These are phyloP conservation scores for Cydia splendana DNA, from an alignment of 1,140 invertebrate genomes.

Conservation along the genomic window DNA sequence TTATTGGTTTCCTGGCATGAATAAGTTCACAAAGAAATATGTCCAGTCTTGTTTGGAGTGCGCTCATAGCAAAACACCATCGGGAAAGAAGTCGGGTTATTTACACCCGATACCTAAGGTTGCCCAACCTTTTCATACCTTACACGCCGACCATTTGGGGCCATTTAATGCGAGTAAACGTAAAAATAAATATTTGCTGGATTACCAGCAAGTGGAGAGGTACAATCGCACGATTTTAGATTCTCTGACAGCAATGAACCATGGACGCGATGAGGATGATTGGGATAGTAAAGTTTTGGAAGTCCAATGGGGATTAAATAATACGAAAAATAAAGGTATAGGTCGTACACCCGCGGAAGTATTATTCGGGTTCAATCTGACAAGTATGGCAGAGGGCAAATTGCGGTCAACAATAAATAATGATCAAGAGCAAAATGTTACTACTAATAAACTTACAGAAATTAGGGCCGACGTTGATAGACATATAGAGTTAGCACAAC, in stretches of 20 bases:
- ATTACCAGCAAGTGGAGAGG: too few relatives aligned
- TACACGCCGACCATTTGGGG: conserved; percentile 25
- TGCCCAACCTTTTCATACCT: conserved; percentile 20
- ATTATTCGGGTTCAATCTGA: conserved; percentile 1
- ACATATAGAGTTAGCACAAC: not conserved
- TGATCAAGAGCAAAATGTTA: not conserved
- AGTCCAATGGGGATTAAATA: conserved; percentile 27
- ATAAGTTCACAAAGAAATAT: conserved; percentile 35
- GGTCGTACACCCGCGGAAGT: conserved; percentile 12
- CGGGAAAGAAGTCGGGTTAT: conserved; percentile 31
- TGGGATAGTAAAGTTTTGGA: conserved; percentile 22
- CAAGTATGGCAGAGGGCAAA: conserved; percentile 18
- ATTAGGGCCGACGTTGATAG: not conserved
- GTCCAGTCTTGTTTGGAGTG: conserved; percentile 36
- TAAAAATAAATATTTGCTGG: conserved; percentile 19
- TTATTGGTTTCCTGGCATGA: conserved; percentile 40
- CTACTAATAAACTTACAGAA: not conserved
- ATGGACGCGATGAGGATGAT: not conserved
- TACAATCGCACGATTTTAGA: not conserved
- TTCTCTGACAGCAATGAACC: conserved; percentile 10
- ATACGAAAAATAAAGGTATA: conserved; percentile 10
- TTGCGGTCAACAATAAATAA: not conserved
- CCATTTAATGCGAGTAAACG: conserved; percentile 13
- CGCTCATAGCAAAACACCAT: conserved; percentile 33
- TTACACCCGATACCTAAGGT: conserved; percentile 26